Base-by-base conservation (phyloP, 1,140 invertebrate genomes). In the Trinorchestia longiramus region DNA sequence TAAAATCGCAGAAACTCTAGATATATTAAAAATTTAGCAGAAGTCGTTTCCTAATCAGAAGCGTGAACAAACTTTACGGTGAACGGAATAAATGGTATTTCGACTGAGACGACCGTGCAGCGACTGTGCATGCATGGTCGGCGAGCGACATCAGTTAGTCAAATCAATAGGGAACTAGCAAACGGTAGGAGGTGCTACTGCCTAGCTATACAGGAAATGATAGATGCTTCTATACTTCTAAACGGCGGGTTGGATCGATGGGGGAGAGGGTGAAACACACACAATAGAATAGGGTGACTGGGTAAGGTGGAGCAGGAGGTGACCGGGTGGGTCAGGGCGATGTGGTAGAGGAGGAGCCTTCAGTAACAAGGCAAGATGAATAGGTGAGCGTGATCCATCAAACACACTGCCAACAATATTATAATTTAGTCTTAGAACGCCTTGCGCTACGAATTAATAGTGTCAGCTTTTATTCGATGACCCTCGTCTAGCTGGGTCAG, bases 361-460 rank as follows among this genome's bases (percentile, higher is more conserved):
- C 44, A 47, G 92, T 94, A 94, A 94, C 92, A 94, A 94, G 92
- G 92, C 44, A 94, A 94, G 92, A 94, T 94, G 92, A 94, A 94
- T 94, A 94, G 92, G 92, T 94, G 44, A 45, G 43, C 6, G 43
- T 47, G 92, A 94, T 94, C 92, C 92, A 45, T 94, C 92, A 94
- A 45, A 94, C 43, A n/a, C 92, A 94, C 92, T 94, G 92, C 92
- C 92, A 45, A 42, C 92, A 94, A 94, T 94, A 94, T 94, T n/a
- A 94, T 45, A 94, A 94, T 94, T 94, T 94, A 45, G 92, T 40
- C 92, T 11, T 94, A 94, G 92, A 94, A 45, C 41, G 92, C 43
- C 92, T 43, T 47, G 47, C 28, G 92, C 92, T 45, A n/a, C 8
- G 43, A 94, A 94, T 94, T 45, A 94, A 94, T 94, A 94, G 44